These are phyloP conservation scores for Drosophila subpulchrella DNA, from an alignment of 1,140 invertebrate genomes.

Conservation along the genomic window DNA sequence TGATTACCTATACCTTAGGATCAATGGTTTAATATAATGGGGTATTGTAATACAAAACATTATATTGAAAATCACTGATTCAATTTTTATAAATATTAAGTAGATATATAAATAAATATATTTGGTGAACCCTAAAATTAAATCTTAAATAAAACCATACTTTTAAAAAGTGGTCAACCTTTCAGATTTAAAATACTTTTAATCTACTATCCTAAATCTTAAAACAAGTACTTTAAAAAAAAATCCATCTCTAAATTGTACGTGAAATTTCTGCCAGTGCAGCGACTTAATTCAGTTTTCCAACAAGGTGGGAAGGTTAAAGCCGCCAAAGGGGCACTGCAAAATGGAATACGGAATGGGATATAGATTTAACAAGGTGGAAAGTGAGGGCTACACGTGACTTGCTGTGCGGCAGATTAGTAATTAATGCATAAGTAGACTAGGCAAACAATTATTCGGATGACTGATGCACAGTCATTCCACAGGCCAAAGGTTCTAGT, in stretches of 20 bases:
- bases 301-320: constrained; percentile 25
- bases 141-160: too few relatives aligned
- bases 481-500: constrained; percentile 5
- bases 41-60: too few relatives aligned
- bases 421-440: constrained; percentile 35
- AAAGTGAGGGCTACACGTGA: constrained; percentile 28
- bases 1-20: too few relatives aligned
- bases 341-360: constrained; percentile 8
- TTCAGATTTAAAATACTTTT: too few relatives aligned
- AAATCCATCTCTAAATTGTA: not conserved
- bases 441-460: constrained; percentile 21
- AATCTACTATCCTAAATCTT: too few relatives aligned
- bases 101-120: too few relatives aligned
- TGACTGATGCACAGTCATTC: constrained; percentile 19
- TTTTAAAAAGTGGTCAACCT: too few relatives aligned
- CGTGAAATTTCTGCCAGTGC: not conserved
- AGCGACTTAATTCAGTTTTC: constrained; percentile 5
- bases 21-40: too few relatives aligned
- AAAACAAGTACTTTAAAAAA: too few relatives aligned
- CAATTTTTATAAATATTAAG: too few relatives aligned
- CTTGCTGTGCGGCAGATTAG: constrained; percentile 26
- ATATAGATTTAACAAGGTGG: constrained; percentile 16
- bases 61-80: too few relatives aligned
- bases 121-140: too few relatives aligned
- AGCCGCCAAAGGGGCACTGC: not conserved